Evolutionary conservation across 1,140 invertebrate species (phyloP).

Genomic region (Phthorimaea operculella): DNA sequence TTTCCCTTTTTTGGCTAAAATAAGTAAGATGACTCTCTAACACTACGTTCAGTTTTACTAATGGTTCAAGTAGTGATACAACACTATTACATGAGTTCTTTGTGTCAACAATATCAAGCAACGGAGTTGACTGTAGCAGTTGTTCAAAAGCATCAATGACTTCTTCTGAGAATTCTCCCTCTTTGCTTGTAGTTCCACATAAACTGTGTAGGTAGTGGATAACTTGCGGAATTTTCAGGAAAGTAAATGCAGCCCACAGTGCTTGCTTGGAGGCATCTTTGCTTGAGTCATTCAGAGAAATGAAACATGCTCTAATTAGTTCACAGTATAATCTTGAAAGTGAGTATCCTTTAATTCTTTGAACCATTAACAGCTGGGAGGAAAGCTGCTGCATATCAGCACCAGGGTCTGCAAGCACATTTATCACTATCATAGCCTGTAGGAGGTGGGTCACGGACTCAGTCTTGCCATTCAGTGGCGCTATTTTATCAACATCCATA

Average conservation of each 20-base stretch:
- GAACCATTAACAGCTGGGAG: slow-evolving; percentile 83
- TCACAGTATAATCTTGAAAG: slow-evolving; percentile 85
- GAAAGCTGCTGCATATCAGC: slow-evolving; percentile 81
- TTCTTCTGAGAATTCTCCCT: slow-evolving; percentile 76
- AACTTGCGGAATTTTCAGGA: slow-evolving; percentile 88
- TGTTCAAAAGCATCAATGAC: slow-evolving; percentile 85
- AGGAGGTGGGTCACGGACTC: slow-evolving; percentile 80
- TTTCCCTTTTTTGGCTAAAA: slow-evolving; percentile 75
- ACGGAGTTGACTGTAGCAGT: slow-evolving; percentile 81
- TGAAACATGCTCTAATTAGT: slow-evolving; percentile 87
- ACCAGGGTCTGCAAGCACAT: slow-evolving; percentile 80
- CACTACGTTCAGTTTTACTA: slow-evolving; percentile 83
- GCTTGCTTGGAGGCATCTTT: slow-evolving; percentile 79
- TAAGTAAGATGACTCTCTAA: slow-evolving; percentile 80
- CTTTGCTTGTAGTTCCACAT: slow-evolving; percentile 66
- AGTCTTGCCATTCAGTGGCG: slow-evolving; percentile 67
- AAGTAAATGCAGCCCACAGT: slow-evolving; percentile 93
- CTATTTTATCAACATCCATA: slow-evolving; percentile 72
- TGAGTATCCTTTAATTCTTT: slow-evolving; percentile 81
- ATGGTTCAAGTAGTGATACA: slow-evolving; percentile 83
- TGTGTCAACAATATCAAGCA: slow-evolving; percentile 89
- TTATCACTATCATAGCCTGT: slow-evolving; percentile 78
- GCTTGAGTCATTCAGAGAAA: slow-evolving; percentile 85
- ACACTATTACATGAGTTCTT: slow-evolving; percentile 90
- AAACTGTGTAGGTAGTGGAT: slow-evolving; percentile 75